Evolutionary conservation across 2,888 invertebrate species (phyloP).

Genomic region (Lottia scabra): DNA sequence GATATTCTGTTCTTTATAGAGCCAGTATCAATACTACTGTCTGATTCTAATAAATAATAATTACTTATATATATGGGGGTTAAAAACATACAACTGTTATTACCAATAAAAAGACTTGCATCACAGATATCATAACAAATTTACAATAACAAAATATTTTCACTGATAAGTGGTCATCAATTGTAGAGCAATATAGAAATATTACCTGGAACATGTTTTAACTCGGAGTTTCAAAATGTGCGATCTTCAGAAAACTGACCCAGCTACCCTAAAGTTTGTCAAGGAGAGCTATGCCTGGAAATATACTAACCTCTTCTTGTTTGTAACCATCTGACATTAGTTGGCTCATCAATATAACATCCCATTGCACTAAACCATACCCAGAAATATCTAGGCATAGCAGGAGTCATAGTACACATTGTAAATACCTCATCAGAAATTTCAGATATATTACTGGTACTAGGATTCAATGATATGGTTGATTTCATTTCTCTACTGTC

Average conservation of each 20-base stretch:
- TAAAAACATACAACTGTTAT: too few species aligned
- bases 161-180: too few species aligned
- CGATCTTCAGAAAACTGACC: too few species aligned
- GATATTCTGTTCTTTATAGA: not conserved
- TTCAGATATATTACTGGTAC: not conserved
- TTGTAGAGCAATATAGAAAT: too few species aligned
- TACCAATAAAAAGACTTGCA: not conserved
- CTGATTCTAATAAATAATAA: not conserved
- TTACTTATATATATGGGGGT: too few species aligned
- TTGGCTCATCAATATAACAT: slow-evolving; percentile 36
- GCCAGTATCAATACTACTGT: not conserved
- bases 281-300: too few species aligned
- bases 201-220: too few species aligned
- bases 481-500: not conserved
- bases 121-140: too few species aligned
- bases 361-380: slow-evolving; percentile 38
- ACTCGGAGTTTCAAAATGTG: too few species aligned
- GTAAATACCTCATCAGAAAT: not conserved
- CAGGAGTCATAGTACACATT: slow-evolving; percentile 24
- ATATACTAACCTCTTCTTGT: slow-evolving; percentile 11
- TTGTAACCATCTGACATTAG: slow-evolving; percentile 34
- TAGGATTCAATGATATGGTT: not conserved
- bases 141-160: too few species aligned
- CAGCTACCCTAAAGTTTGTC: too few species aligned
- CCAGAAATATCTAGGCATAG: slow-evolving; percentile 36